phyloP scores from a whole-genome alignment of 2,797 vertebrate species.

The Dermochelys coriacea region DNA sequence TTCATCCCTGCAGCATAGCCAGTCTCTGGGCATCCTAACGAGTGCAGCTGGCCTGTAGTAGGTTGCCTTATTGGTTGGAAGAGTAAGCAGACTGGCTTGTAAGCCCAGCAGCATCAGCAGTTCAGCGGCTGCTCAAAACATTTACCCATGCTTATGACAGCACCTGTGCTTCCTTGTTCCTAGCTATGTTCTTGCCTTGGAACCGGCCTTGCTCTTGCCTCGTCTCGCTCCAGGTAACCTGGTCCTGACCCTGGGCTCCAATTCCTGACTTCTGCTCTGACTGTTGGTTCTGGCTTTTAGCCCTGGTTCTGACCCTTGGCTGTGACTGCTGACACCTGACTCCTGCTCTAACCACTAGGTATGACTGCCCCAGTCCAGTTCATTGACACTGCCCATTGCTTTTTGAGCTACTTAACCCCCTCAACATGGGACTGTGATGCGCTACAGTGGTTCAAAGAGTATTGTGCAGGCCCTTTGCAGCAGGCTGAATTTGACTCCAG shows the following conservation, averaged over 20 bases:
- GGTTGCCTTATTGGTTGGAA: background rate
- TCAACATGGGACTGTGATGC: background rate
- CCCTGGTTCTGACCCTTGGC: background rate
- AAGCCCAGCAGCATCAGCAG: background rate
- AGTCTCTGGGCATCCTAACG: background rate
- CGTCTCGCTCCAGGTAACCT: background rate
- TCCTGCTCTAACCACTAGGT: background rate
- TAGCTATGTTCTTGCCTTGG: background rate
- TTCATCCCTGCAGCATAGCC: background rate
- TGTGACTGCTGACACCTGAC: background rate
- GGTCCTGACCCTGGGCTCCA: background rate
- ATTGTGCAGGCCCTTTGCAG: background rate
- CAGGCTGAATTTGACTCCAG: background rate
- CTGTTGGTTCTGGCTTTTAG: background rate
- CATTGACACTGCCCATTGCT: fast-evolving
- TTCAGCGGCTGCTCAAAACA: background rate
- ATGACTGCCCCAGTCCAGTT: background rate
- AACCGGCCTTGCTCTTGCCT: background rate
- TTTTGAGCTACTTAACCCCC: background rate
- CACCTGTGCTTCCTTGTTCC: background rate
- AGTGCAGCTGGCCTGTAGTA: background rate
- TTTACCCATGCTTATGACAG: background rate
- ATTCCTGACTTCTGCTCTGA: background rate
- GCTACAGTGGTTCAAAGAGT: background rate
- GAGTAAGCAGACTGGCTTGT: background rate